phyloP scores from a whole-genome alignment of 2,113 vertebrate species.

The Pseudopodoces humilis region DNA sequence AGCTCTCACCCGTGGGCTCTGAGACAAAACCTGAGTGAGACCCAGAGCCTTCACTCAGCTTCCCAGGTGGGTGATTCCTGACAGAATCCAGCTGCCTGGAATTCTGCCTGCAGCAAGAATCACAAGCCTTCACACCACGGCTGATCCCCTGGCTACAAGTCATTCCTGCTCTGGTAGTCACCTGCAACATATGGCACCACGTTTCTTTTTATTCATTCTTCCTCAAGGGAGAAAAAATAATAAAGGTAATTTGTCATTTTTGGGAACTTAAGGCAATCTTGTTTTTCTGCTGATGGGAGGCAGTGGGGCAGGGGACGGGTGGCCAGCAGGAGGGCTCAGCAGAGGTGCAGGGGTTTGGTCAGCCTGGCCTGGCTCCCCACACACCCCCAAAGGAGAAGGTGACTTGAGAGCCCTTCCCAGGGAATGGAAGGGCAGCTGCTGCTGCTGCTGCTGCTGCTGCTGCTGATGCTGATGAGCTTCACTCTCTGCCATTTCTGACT shows the following conservation, averaged over 20 bases:
- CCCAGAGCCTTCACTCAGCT: not conserved
- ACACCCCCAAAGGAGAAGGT: not conserved
- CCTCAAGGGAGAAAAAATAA: not conserved
- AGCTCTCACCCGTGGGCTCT: not conserved
- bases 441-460: too few species aligned
- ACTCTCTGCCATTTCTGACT: not conserved
- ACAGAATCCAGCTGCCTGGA: not conserved
- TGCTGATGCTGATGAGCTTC: not conserved
- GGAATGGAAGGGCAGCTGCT: accelerated
- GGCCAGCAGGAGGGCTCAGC: not conserved
- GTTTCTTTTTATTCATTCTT: not conserved
- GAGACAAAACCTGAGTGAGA: not conserved
- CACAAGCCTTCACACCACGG: not conserved
- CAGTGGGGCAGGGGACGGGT: not conserved
- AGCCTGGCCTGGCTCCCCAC: not conserved
- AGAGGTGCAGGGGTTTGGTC: accelerated
- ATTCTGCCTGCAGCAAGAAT: not conserved
- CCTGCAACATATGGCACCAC: not conserved
- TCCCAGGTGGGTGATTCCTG: not conserved
- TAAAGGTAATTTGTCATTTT: not conserved
- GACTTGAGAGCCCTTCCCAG: not conserved
- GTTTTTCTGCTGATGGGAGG: not conserved
- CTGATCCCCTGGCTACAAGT: not conserved
- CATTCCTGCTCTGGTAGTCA: not conserved
- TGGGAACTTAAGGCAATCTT: not conserved